Evolutionary conservation across 2,888 invertebrate genomes (phyloP).

Genomic region (Hyposoter dolosus): DNA sequence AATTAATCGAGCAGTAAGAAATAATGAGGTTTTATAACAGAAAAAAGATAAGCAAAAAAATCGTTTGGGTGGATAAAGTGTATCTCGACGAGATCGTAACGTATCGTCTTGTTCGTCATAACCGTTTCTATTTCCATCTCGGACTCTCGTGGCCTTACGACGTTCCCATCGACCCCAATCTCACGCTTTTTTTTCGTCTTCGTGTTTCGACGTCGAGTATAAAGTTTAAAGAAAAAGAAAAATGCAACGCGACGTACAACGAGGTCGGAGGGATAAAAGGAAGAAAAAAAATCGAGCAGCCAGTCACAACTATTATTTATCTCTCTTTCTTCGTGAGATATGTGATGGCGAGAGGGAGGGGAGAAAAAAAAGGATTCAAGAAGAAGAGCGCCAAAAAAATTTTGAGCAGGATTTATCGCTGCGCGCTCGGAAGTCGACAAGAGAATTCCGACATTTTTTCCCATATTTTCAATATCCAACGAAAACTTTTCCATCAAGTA

Average conservation of each 20-base stretch:
- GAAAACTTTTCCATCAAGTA: not conserved
- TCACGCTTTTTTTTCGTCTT: conserved; percentile 46
- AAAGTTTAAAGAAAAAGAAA: conserved; percentile 25
- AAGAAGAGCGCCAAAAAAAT: conserved; percentile 1
- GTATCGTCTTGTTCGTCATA: conserved; percentile 40
- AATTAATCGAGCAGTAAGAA: not conserved
- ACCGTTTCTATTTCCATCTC: conserved; percentile 57
- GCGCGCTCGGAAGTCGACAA: not conserved
- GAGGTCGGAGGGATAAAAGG: conserved; percentile 13
- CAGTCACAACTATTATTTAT: conserved; percentile 7
- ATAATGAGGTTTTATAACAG: not conserved
- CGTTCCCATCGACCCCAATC: conserved; percentile 62
- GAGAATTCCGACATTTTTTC: conserved; percentile 1
- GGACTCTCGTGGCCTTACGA: conserved; percentile 44
- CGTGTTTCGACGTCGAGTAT: conserved; percentile 29
- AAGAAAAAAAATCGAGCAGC: not conserved
- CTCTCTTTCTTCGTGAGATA: conserved; percentile 28
- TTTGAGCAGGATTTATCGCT: not conserved
- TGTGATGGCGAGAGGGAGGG: not conserved
- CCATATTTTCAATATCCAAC: not conserved
- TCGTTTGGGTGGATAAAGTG: conserved; percentile 59
- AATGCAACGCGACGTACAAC: conserved; percentile 22
- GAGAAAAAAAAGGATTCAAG: not conserved
- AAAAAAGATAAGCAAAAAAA: not conserved
- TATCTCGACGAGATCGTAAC: conserved; percentile 18